Conservation (phyloP, 2,797 vertebrate species). For the Trichosurus vulpecula region DNA sequence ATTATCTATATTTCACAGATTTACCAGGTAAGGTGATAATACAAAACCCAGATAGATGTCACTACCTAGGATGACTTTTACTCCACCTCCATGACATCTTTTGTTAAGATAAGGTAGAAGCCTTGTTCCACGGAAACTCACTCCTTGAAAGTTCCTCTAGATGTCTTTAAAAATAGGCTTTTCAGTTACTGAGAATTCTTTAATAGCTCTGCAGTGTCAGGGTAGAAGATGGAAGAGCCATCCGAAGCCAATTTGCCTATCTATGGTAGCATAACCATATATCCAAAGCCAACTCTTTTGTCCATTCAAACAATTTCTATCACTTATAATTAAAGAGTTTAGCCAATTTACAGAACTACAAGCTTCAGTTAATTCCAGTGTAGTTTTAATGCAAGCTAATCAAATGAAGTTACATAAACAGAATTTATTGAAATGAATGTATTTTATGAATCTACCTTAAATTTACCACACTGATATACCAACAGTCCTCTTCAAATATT, state of each 20-base stretch:
- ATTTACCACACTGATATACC: not conserved
- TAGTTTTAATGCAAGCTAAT: not conserved
- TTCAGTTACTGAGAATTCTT: not conserved
- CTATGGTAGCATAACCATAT: constrained; percentile 16
- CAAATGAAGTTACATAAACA: not conserved
- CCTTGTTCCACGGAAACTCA: constrained; percentile 22
- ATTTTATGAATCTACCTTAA: constrained; percentile 25
- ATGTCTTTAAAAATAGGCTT: constrained; percentile 36
- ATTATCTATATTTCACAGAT: not conserved
- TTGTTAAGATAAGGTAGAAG: constrained; percentile 40
- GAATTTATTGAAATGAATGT: constrained; percentile 9
- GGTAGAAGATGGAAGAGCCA: not conserved
- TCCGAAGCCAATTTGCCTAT: constrained; percentile 32
- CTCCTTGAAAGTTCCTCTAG: not conserved
- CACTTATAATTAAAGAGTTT: constrained; percentile 6
- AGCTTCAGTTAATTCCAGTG: constrained; percentile 48
- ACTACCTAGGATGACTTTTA: constrained; percentile 23
- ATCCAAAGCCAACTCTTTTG: constrained; percentile 54
- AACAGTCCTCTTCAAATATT: constrained; percentile 10
- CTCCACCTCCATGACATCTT: constrained; percentile 51
- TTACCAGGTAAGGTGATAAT: not conserved
- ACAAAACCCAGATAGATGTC: constrained; percentile 25
- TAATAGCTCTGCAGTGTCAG: constrained; percentile 10
- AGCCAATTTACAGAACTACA: constrained; percentile 24
- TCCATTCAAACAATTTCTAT: constrained; percentile 52